Evolutionary conservation across 2,888 invertebrate genomes (phyloP).

Genomic region (Saturnia pavonia): DNA sequence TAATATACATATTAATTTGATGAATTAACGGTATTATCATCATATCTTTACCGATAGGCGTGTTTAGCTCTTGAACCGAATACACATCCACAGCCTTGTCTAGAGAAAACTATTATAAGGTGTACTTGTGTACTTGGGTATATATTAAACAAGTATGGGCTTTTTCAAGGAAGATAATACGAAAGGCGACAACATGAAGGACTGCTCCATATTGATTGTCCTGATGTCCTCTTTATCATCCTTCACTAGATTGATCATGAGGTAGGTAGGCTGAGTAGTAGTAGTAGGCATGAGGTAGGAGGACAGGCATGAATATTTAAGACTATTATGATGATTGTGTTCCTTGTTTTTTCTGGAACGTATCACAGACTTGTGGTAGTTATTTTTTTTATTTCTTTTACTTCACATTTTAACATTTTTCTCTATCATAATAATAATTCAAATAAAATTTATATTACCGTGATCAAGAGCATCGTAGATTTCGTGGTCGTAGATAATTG

Average conservation of each 20-base stretch:
- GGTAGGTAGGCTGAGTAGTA: too few relatives aligned
- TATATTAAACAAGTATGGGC: too few relatives aligned
- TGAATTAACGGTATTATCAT: slow-evolving; percentile 49
- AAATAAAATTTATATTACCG: slow-evolving; percentile 15
- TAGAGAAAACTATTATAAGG: not conserved
- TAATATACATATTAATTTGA: slow-evolving; percentile 51
- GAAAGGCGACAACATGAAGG: too few relatives aligned
- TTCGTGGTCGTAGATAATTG: slow-evolving; percentile 7
- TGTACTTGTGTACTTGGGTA: too few relatives aligned
- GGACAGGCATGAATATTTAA: too few relatives aligned
- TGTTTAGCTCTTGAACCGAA: too few relatives aligned
- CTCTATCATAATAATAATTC: not conserved
- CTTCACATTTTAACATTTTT: not conserved
- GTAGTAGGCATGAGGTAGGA: too few relatives aligned
- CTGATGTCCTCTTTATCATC: too few relatives aligned
- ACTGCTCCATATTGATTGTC: not conserved
- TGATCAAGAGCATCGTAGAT: slow-evolving; percentile 19
- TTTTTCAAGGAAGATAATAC: not conserved
- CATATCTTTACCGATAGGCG: too few relatives aligned
- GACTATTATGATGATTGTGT: not conserved
- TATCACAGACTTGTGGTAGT: too few relatives aligned
- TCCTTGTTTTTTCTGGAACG: not conserved
- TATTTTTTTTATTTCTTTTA: not conserved
- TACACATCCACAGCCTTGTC: not conserved
- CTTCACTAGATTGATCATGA: too few relatives aligned